These are phyloP conservation scores for Leucoraja ocellata DNA, from an alignment of 2,797 vertebrate species.

Conservation along the genomic window DNA sequence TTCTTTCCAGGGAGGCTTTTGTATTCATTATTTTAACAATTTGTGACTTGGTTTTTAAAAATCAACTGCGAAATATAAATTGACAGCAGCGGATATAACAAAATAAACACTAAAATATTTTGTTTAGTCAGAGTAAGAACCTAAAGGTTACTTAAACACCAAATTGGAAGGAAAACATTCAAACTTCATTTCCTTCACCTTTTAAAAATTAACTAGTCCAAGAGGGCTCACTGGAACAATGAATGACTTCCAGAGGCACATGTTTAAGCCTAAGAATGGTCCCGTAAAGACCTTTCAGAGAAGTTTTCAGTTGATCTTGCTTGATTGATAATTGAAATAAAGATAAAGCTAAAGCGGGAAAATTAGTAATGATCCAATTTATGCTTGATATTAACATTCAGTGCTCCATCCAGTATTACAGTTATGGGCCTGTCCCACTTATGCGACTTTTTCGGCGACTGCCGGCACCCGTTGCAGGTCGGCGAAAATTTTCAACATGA, in stretches of 20 bases:
- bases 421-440: too few relatives aligned
- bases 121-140: slow-evolving; percentile 34
- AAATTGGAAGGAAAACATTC: slow-evolving; percentile 36
- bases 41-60: slow-evolving; percentile 34
- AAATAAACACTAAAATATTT: slow-evolving; percentile 31
- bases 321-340: background rate
- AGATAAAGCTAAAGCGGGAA: too few relatives aligned
- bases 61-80: slow-evolving; percentile 34
- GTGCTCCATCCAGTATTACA: background rate
- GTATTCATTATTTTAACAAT: slow-evolving; percentile 33
- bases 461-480: too few relatives aligned
- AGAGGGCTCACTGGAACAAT: slow-evolving; percentile 16
- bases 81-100: slow-evolving; percentile 32
- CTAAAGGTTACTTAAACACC: slow-evolving; percentile 31
- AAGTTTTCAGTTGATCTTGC: background rate
- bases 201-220: slow-evolving; percentile 32
- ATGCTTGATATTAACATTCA: background rate
- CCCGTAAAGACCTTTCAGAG: too few relatives aligned
- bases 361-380: background rate
- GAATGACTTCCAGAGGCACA: slow-evolving; percentile 4
- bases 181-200: slow-evolving; percentile 35
- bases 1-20: slow-evolving; percentile 23
- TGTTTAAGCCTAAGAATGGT: background rate
- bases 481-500: too few relatives aligned
- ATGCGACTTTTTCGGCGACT: too few relatives aligned